Percentiles rank a stretch among this genome's conserved stretches.
phyloP scores from a whole-genome alignment of 2,888 invertebrate species.

The Phania funesta region DNA sequence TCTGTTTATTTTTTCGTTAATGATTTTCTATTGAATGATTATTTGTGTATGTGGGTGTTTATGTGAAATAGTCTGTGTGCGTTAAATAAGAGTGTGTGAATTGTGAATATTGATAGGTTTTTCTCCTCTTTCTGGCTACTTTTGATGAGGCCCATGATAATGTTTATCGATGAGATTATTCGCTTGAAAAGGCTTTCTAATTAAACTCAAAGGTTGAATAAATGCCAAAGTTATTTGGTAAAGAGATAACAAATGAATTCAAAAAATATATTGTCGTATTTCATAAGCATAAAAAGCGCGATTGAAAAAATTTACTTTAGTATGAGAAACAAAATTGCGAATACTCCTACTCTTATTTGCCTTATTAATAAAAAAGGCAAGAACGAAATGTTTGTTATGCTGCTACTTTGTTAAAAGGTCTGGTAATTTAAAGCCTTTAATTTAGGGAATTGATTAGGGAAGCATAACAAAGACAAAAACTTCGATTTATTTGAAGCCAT shows the following conservation, averaged over 20 bases:
- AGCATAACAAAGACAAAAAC: too few species aligned
- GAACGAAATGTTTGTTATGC: too few species aligned
- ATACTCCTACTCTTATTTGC: too few species aligned
- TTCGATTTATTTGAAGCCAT: too few species aligned
- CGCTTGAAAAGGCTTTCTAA: slow-evolving; percentile 60
- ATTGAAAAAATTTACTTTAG: too few species aligned
- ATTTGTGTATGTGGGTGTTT: background rate
- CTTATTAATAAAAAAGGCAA: too few species aligned
- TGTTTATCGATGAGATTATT: slow-evolving; percentile 59
- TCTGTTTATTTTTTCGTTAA: slow-evolving; percentile 31
- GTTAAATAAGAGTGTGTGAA: background rate
- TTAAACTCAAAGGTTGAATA: slow-evolving; percentile 52
- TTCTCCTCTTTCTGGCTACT: slow-evolving; percentile 14
- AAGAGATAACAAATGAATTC: slow-evolving; percentile 28
- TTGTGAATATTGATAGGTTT: slow-evolving; percentile 18
- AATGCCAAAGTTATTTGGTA: slow-evolving; percentile 44
- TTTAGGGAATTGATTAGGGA: too few species aligned
- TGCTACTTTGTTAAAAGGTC: too few species aligned
- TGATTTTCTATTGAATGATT: slow-evolving; percentile 54
- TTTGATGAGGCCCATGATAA: slow-evolving; percentile 59
- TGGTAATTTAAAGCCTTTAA: too few species aligned
- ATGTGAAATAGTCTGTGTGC: background rate
- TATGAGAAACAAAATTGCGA: too few species aligned
- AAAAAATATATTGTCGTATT: background rate
- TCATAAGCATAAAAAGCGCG: background rate